Evolutionary conservation across 2,888 invertebrate species (phyloP), one percentile per base, ranked within the genome.

Genomic region (Ophion costatus): DNA sequence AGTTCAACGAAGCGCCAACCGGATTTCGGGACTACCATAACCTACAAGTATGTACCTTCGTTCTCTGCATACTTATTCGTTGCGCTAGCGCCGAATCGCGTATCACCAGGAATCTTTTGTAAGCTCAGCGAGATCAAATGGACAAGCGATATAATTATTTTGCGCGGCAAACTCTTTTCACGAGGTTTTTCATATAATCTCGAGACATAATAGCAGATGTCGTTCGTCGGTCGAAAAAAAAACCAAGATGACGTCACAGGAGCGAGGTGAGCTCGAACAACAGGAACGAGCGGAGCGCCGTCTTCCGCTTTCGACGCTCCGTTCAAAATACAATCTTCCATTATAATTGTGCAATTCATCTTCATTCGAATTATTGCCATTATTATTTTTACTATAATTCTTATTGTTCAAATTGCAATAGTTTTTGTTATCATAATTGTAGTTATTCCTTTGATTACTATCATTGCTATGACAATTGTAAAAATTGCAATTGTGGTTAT

Each of bases 21-120:
- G 29, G 45, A 64, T 71, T 59, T 45, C 14, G 17, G 20, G 17
- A 14, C 64, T 7, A 82, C 73, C 82, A 80, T 87, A 84, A 86
- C 85, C 85, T 22, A 17, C 17, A 51, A 51, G 17, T 3, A 14
- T 85, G 76, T 85, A 89, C 88, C 88, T 89, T 87, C 7, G 87
- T 71, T 77, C 86, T 73, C 42, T 88, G 88, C 89, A 89, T 89
- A 51, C 82, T 88, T 57, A 78, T 86, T 69, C 64, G 22, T 73
- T 67, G 11, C 45, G 51, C 17, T 51, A 51, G 51, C 2, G 17
- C 17, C 1, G 51, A 51, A 17, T 51, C 17, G 14, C 14, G 51
- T 51, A 17, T 51, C 51, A 51, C 51, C 51, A 22, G 17, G 17
- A 56, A 51, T 17, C 17, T 66, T 61, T 67, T 42, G 42, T 9